Conservation (phyloP, 2,888 invertebrate species). For the Electrophaes corylata region DNA sequence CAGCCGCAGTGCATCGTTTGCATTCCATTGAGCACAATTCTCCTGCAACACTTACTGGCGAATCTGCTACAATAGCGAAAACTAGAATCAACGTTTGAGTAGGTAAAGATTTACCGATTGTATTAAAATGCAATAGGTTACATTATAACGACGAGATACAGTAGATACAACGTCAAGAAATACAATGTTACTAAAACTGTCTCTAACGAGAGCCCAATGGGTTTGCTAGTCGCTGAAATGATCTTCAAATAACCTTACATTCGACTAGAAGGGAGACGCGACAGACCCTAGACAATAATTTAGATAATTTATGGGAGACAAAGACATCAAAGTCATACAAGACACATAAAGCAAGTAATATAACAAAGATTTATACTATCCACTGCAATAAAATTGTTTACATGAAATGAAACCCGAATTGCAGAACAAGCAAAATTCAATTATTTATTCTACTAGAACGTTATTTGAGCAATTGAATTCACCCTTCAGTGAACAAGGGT, state of each 20-base stretch:
- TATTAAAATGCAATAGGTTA: not conserved
- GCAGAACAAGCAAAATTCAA: constrained; percentile 32
- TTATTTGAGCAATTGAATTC: constrained; percentile 43
- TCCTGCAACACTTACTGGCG: constrained; percentile 62
- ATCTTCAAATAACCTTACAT: constrained; percentile 19
- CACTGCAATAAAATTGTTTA: constrained; percentile 44
- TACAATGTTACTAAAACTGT: not conserved
- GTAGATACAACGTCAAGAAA: not conserved
- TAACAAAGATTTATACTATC: constrained; percentile 34
- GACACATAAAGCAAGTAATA: constrained; percentile 33
- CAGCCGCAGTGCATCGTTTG: constrained; percentile 72
- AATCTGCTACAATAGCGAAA: constrained; percentile 56
- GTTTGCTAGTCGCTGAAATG: constrained; percentile 8
- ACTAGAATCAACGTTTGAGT: constrained; percentile 7
- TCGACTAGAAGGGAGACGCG: not conserved
- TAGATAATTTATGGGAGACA: constrained; percentile 12
- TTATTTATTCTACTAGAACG: constrained; percentile 32
- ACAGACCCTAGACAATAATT: constrained; percentile 6
- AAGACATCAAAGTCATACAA: constrained; percentile 30
- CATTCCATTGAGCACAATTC: constrained; percentile 64
- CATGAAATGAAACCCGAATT: constrained; percentile 40
- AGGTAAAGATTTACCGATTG: not conserved
- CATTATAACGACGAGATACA: not conserved
- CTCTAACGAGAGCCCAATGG: not conserved
- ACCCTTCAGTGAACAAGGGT: constrained; percentile 36